Conservation (phyloP, 1,140 invertebrate species). For the Drosophila athabasca region DNA sequence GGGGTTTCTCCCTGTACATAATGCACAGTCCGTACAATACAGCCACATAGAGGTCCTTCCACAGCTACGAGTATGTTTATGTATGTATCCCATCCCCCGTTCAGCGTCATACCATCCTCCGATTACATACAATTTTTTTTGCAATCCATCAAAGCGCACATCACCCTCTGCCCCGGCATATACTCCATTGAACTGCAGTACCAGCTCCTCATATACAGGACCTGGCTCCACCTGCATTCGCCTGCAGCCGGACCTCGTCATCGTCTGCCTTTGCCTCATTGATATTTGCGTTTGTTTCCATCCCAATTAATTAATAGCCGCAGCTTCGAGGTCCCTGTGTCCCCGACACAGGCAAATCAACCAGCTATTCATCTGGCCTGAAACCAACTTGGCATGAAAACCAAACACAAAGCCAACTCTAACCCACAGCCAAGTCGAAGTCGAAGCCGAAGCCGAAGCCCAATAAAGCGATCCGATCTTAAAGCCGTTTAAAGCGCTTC, state of each 20-base stretch:
- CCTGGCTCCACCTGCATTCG: slow-evolving; percentile 29
- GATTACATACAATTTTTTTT: slow-evolving; percentile 69
- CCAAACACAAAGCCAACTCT: background rate
- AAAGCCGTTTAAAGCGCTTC: slow-evolving; percentile 14
- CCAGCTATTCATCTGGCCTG: background rate
- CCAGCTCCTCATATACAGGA: background rate
- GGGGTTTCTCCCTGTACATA: too few species aligned
- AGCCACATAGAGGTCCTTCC: background rate
- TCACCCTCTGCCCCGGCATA: too few species aligned
- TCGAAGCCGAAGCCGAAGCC: too few species aligned
- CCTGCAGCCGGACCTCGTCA: slow-evolving; percentile 33
- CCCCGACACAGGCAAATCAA: slow-evolving; percentile 3
- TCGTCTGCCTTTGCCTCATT: slow-evolving; percentile 9
- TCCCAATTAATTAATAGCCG: slow-evolving; percentile 66
- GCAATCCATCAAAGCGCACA: slow-evolving; percentile 75
- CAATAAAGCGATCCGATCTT: slow-evolving; percentile 2
- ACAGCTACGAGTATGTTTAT: background rate
- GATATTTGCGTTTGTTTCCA: slow-evolving; percentile 38
- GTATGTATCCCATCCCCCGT: background rate
- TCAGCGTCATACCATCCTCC: slow-evolving; percentile 1
- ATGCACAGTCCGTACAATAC: background rate
- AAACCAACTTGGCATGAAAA: too few species aligned
- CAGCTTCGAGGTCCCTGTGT: too few species aligned
- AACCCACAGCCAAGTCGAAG: background rate
- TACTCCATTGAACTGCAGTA: slow-evolving; percentile 19